Evolutionary conservation across 2,888 invertebrate species (phyloP).

Genomic region (Meliscaeva auricollis): DNA sequence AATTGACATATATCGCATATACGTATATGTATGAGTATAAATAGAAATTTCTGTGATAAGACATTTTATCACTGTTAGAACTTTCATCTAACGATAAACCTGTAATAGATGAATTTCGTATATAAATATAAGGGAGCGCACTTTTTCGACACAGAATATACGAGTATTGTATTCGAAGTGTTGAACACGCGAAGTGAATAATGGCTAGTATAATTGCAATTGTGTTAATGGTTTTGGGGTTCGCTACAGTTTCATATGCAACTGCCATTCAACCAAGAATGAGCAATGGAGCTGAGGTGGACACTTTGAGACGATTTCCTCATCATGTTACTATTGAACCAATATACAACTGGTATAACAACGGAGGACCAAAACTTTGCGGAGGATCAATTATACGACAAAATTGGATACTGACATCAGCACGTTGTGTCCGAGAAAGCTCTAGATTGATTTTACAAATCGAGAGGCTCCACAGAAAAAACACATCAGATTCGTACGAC

Average conservation of each 20-base stretch:
- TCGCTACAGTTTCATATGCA: background rate
- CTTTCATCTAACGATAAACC: background rate
- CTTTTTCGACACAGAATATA: background rate
- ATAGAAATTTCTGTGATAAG: background rate
- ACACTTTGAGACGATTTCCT: constrained; percentile 66
- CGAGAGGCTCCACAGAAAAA: constrained; percentile 19
- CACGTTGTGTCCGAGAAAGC: constrained; percentile 37
- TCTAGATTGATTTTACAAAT: constrained; percentile 9
- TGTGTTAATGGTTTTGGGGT: background rate
- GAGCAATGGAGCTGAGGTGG: constrained; percentile 47
- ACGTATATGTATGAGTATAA: too few relatives aligned
- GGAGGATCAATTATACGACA: constrained; percentile 67
- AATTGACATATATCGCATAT: too few relatives aligned
- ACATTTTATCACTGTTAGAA: background rate
- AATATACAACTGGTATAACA: background rate
- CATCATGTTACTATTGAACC: constrained; percentile 65
- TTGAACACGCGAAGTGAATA: background rate
- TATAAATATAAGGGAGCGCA: background rate
- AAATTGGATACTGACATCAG: constrained; percentile 65
- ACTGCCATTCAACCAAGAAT: constrained; percentile 40
- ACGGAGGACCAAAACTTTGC: background rate
- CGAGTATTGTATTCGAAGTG: constrained; percentile 6
- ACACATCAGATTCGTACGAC: constrained; percentile 24
- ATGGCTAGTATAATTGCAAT: constrained; percentile 20
- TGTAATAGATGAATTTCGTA: background rate